phyloP scores from a whole-genome alignment of 2,113 vertebrate genomes.

The Herpailurus yagouaroundi region DNA sequence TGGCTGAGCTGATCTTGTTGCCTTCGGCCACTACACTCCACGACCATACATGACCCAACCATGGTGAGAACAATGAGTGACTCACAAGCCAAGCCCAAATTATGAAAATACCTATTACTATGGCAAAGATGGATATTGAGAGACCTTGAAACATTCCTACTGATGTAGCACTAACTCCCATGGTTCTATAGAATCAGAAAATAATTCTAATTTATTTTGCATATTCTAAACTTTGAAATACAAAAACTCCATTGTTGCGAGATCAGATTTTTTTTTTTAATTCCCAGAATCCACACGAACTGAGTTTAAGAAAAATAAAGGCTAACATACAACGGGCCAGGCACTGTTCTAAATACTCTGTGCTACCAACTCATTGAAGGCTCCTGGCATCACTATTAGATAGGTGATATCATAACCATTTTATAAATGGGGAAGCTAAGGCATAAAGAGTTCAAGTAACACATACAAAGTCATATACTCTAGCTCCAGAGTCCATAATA shows the following conservation, averaged over 20 bases:
- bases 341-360: too few species aligned
- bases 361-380: background rate
- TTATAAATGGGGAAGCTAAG: background rate
- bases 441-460: background rate
- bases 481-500: background rate
- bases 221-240: background rate
- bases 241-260: background rate
- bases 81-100: background rate
- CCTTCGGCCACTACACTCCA: background rate
- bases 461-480: background rate
- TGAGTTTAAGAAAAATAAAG: background rate
- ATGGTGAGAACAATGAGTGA: background rate
- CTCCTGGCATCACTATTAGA: background rate
- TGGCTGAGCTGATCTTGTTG: background rate
- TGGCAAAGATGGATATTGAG: background rate
- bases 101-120: background rate
- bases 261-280: background rate
- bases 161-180: background rate
- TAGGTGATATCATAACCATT: background rate
- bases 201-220: background rate
- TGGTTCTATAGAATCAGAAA: background rate
- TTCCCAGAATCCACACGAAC: background rate
- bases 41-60: background rate
- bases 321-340: rapidly evolving
- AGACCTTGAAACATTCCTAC: background rate